Evolutionary conservation across 2,113 vertebrate genomes (phyloP).

Genomic region (Amazona vittata): DNA sequence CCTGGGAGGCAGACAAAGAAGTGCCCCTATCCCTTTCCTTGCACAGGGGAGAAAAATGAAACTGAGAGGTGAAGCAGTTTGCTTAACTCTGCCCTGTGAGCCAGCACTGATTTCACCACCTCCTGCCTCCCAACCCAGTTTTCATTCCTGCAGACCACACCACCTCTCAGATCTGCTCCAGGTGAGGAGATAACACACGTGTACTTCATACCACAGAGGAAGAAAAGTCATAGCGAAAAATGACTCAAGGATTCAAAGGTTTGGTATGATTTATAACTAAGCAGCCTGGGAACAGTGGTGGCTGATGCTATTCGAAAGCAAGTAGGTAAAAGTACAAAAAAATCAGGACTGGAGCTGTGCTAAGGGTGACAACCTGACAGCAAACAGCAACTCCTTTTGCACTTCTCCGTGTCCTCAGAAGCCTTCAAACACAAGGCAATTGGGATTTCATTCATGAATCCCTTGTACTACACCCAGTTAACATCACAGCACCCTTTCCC

Average conservation of each 20-base stretch:
- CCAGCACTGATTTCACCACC: background rate
- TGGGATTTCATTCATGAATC: background rate
- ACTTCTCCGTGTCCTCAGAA: background rate
- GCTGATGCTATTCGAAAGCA: background rate
- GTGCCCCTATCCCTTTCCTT: background rate
- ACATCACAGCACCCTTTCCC: background rate
- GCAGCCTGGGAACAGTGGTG: background rate
- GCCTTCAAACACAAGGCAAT: background rate
- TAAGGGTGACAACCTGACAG: background rate
- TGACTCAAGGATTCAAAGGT: constrained; percentile 20
- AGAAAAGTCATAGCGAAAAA: background rate
- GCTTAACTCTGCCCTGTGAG: background rate
- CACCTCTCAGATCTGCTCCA: background rate
- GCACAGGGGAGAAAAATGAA: background rate
- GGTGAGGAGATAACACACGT: background rate
- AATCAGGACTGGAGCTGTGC: background rate
- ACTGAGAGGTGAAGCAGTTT: background rate
- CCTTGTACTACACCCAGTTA: background rate
- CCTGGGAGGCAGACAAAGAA: background rate
- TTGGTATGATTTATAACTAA: background rate
- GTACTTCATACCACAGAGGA: background rate
- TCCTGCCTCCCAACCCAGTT: background rate
- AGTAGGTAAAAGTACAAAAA: background rate
- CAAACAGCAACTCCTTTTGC: background rate
- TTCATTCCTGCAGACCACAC: background rate